Evolutionary conservation across 2,113 vertebrate species (phyloP), one percentile per base, ranked within the genome.

Genomic region (Sorex fumeus): DNA sequence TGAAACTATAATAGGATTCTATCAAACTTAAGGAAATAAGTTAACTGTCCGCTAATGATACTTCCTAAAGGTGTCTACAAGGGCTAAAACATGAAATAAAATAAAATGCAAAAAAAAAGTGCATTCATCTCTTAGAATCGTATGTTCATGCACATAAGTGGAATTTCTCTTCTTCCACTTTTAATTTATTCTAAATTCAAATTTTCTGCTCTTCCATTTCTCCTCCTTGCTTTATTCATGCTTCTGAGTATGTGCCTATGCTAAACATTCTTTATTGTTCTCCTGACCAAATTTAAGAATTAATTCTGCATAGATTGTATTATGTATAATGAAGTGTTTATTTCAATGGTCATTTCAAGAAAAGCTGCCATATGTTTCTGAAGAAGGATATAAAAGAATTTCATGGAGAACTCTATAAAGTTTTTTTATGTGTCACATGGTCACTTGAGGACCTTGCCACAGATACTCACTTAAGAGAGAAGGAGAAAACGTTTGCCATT

Each of bases 1-100:
- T 93, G 94, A 81, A 91, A 88, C 76, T 88, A 87, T 90, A 95
- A 88, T 30, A 91, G 67, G 79, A 87, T 95, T 94, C 83, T 95
- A 86, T 90, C 80, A 88, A 95, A 95, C 88, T 94, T 93, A 60
- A 81, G 34, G 62, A 93, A 95, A 90, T 32, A 81, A 60, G 83
- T 80, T 47, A 93, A 79, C 71, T 93, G 71, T 88, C 82, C 85
- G 79, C 70, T 66, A 91, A 96, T 82, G 82, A 84, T 82, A 95
- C 94, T 90, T 85, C 43, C 75, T 88, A 78, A 91, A 77, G 3
- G 25, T 83, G 25, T 90, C 85, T 60, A 90, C 71, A 85, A 83
- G 76, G 45, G 21, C 30, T 79, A 95, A 69, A 93, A 19, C 50
- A 74, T 85, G 62, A 84, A n/a, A 30, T 79, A 72, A 93, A 87